Conservation (phyloP, 2,888 invertebrate genomes). For the Plagodis dolabraria region DNA sequence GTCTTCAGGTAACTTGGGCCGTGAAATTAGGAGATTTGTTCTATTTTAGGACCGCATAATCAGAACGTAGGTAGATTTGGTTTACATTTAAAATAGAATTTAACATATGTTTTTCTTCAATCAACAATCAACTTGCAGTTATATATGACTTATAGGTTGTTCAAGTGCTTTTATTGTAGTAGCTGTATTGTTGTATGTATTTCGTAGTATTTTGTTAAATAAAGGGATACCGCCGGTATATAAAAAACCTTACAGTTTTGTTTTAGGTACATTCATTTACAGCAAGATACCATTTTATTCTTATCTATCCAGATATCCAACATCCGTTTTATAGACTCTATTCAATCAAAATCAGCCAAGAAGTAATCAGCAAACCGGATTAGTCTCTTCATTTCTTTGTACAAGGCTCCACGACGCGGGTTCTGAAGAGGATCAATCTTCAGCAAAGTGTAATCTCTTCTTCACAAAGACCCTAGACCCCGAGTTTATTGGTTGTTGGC, state of each 20-base stretch:
- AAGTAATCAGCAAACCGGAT: conserved; percentile 36
- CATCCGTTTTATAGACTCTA: conserved; percentile 7
- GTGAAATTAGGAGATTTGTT: conserved; percentile 28
- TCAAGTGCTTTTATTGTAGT: too few relatives aligned
- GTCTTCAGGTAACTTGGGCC: conserved; percentile 32
- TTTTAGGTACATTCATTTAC: too few relatives aligned
- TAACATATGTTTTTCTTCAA: too few relatives aligned
- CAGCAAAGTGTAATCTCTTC: conserved; percentile 40
- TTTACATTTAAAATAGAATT: neutral
- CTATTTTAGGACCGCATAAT: conserved; percentile 26
- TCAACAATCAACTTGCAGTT: too few relatives aligned
- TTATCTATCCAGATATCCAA: neutral
- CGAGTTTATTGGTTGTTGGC: conserved; percentile 7
- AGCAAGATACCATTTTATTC: neutral
- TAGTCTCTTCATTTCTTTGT: conserved; percentile 30
- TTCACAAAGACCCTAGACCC: conserved; percentile 19
- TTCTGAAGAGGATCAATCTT: conserved; percentile 38
- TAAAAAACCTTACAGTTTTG: too few relatives aligned
- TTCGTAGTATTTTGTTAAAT: too few relatives aligned
- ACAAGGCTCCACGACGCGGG: conserved; percentile 24
- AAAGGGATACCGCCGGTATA: too few relatives aligned
- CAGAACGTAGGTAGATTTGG: neutral
- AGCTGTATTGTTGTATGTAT: too few relatives aligned
- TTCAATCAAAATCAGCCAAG: conserved; percentile 25
- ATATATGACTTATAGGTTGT: too few relatives aligned